A percentile compares a stretch with the other conserved stretches of the same genome.
Evolutionary conservation across 2,113 vertebrate genomes (phyloP).

Genomic region (Dissostichus mawsoni): DNA sequence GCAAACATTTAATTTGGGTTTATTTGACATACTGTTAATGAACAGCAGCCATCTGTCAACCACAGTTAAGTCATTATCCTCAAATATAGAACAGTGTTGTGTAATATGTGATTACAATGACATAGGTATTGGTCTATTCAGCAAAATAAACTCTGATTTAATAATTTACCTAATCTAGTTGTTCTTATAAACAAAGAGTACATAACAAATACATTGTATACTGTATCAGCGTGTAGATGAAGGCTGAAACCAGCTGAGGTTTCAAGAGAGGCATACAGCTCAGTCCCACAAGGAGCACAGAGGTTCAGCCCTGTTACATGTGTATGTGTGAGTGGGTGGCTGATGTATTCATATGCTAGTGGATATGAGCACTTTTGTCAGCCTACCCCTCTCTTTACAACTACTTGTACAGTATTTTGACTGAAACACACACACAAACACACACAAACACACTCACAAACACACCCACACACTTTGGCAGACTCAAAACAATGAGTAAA

Average conservation of each 20-base stretch:
- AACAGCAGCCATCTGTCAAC: slow-evolving; percentile 38
- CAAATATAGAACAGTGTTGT: slow-evolving; percentile 49
- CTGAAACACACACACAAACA: slow-evolving; percentile 30
- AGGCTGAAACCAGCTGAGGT: slow-evolving; percentile 62
- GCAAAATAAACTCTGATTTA: slow-evolving; percentile 60
- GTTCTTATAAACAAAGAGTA: slow-evolving; percentile 49
- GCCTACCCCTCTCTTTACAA: slow-evolving; percentile 53
- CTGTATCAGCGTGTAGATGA: slow-evolving; percentile 48
- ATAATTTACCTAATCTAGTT: slow-evolving; percentile 48
- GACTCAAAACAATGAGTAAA: slow-evolving; percentile 35
- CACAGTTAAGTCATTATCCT: slow-evolving; percentile 31
- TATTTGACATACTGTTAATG: slow-evolving; percentile 40
- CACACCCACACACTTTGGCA: slow-evolving; percentile 5
- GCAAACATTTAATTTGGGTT: slow-evolving; percentile 58
- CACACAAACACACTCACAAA: neutral
- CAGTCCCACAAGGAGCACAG: slow-evolving; percentile 64
- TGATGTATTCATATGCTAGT: slow-evolving; percentile 65
- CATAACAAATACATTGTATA: slow-evolving; percentile 31
- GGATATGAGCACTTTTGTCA: slow-evolving; percentile 62
- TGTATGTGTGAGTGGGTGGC: slow-evolving; percentile 62
- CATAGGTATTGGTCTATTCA: slow-evolving; percentile 53
- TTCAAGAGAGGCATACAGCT: slow-evolving; percentile 49
- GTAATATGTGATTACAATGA: slow-evolving; percentile 44
- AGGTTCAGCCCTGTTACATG: slow-evolving; percentile 65
- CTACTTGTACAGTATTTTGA: slow-evolving; percentile 48